Base-by-base conservation (phyloP, 2,113 vertebrate genomes). In the Cettia cetti region DNA sequence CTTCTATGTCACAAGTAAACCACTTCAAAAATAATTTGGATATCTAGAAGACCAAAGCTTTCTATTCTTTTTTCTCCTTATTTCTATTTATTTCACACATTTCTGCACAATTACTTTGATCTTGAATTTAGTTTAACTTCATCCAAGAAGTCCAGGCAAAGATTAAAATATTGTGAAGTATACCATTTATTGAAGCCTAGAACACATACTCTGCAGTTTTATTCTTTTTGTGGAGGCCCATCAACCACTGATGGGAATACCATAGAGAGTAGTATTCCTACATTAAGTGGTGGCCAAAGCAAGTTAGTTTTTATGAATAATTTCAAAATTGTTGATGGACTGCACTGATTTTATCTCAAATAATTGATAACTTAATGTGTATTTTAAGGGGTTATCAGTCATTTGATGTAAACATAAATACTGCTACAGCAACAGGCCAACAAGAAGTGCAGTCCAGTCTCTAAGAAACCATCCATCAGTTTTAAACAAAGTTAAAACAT, bases 401-500 rank as follows among this genome's bases (percentile, higher is more conserved):
- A 7, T 69, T 77, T 84, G 54, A 37, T 42, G 89, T 23, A 69
- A 88, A 52, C 39, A 61, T 61, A 82, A 94, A 83, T 66, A 45
- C 39, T 63, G 18, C 39, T 86, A 71, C 44, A 79, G 44, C 23
- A 86, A 40, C n/a, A 88, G 42, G 56, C 63, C 63, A 75, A 78
- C 49, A 90, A 74, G 42, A 57, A 70, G 65, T 56, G 42, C 47
- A 84, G 71, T 74, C 71, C 52, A 74, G 52, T 64, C 77, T 53
- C 79, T 40, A 65, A 91, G 75, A 90, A 88, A 11, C 13, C 79
- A 54, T 61, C 71, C 33, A 92, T 56, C 47, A 82, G 11, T 72
- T 85, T 89, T 35, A 76, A 92, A 71, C 24, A 35, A 72, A 86
- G 39, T 66, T 90, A 82, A 87, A 90, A 76, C 50, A 74, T 6